These are phyloP conservation scores for Apis mellifera DNA, from an alignment of 1,140 invertebrate species.

Conservation along the genomic window DNA sequence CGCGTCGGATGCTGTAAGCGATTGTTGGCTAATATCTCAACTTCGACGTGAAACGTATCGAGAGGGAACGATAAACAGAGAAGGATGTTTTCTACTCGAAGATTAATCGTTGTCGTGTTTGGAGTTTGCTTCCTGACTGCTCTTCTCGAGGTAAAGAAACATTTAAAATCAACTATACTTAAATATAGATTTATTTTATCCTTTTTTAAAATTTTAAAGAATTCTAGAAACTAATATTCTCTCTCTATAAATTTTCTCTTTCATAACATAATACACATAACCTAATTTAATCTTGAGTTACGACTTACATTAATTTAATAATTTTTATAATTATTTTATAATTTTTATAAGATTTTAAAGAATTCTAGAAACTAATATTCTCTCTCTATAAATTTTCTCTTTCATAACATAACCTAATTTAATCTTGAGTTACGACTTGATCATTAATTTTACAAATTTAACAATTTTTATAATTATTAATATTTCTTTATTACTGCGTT, in stretches of 20 bases:
- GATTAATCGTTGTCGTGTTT: conserved; percentile 30
- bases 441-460: too few relatives aligned
- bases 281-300: neutral
- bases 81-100: conserved; percentile 25
- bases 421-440: neutral
- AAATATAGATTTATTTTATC: neutral
- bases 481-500: too few relatives aligned
- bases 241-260: neutral
- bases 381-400: neutral
- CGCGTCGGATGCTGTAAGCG: conserved; percentile 35
- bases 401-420: neutral
- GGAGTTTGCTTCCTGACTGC: conserved; percentile 13
- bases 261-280: too few relatives aligned
- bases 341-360: neutral
- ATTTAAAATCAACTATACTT: neutral
- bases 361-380: too few relatives aligned
- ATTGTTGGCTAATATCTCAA: conserved; percentile 5
- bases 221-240: too few relatives aligned
- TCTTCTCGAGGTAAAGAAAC: conserved; percentile 44
- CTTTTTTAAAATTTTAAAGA: neutral
- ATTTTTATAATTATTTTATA: too few relatives aligned
- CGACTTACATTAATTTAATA: neutral
- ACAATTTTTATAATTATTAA: too few relatives aligned
- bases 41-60: neutral
- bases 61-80: conserved; percentile 27